Evolutionary conservation across 2,113 vertebrate species (phyloP).

Genomic region (Leptodactylus fuscus): DNA sequence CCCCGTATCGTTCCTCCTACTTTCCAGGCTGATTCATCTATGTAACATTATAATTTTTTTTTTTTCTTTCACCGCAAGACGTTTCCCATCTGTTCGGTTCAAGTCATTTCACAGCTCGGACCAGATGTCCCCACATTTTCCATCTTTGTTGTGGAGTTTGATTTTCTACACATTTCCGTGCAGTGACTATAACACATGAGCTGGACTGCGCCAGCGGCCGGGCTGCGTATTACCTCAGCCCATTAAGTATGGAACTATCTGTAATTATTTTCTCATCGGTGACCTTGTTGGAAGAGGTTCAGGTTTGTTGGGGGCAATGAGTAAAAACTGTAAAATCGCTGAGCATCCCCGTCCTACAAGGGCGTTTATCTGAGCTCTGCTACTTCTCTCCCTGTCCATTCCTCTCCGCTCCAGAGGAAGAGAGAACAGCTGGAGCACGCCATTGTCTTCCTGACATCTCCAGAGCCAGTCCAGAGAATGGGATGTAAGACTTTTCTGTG

Average conservation of each 20-base stretch:
- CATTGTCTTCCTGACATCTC: not conserved
- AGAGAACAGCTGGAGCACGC: slow-evolving; percentile 6
- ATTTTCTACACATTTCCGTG: slow-evolving; percentile 33
- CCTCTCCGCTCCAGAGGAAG: too few species aligned
- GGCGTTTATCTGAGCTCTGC: slow-evolving; percentile 61
- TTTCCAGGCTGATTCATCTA: slow-evolving; percentile 20
- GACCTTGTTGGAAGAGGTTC: not conserved
- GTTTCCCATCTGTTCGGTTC: slow-evolving; percentile 31
- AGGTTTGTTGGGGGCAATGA: slow-evolving; percentile 52
- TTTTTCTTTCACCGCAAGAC: not conserved
- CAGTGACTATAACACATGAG: not conserved
- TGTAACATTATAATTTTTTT: not conserved
- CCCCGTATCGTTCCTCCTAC: not conserved
- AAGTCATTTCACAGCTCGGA: not conserved
- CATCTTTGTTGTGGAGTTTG: slow-evolving; percentile 31
- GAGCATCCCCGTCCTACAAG: slow-evolving; percentile 59
- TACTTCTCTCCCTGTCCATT: slow-evolving; percentile 69
- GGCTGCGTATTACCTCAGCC: not conserved
- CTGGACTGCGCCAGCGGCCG: not conserved
- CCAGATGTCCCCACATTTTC: slow-evolving; percentile 24
- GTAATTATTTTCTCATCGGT: slow-evolving; percentile 1
- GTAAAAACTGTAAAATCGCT: slow-evolving; percentile 46
- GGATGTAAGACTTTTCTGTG: not conserved
- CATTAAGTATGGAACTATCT: not conserved
- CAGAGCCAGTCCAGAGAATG: not conserved